Percentiles rank a stretch among this genome's conserved stretches.
phyloP scores from a whole-genome alignment of 2,113 vertebrate species.

The Callionymus lyra region DNA sequence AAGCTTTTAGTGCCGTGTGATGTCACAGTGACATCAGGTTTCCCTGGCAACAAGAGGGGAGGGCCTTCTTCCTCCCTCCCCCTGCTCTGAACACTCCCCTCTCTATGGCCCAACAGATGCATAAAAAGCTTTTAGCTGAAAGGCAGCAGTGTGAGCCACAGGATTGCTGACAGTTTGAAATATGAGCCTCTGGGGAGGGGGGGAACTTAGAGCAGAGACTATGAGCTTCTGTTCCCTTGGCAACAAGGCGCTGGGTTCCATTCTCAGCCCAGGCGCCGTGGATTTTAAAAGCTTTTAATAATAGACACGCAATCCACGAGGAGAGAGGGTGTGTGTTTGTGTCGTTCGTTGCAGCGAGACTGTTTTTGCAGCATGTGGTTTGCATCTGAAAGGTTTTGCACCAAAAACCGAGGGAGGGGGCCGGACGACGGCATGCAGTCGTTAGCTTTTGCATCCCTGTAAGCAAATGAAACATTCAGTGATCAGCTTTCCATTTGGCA shows the following conservation, averaged over 20 bases:
- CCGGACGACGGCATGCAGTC: constrained; percentile 10
- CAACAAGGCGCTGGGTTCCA: constrained; percentile 46
- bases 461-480: constrained; percentile 9
- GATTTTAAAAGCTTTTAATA: constrained; percentile 75
- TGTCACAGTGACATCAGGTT: constrained; percentile 99
- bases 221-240: constrained; percentile 53
- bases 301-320: constrained; percentile 36
- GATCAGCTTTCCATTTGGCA: constrained; percentile 37
- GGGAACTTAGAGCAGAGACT: constrained; percentile 11
- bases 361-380: constrained; percentile 13
- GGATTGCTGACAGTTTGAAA: constrained; percentile 82
- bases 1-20: constrained; percentile 97
- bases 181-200: constrained; percentile 63
- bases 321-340: constrained; percentile 26
- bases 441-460: constrained; percentile 3
- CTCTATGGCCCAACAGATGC: constrained; percentile 56
- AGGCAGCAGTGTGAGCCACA: constrained; percentile 80
- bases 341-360: constrained; percentile 13
- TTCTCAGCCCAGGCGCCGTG: constrained; percentile 44
- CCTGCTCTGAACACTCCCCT: constrained; percentile 44
- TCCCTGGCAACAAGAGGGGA: constrained; percentile 88
- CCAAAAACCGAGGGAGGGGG: constrained; percentile 2
- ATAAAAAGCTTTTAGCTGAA: constrained; percentile 99
- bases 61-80: constrained; percentile 60
- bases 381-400: constrained; percentile 7